These are phyloP conservation scores for Spongilla lacustris DNA, from an alignment of 37 sponge, comb jelly and placozoan genomes.

Conservation along the genomic window DNA sequence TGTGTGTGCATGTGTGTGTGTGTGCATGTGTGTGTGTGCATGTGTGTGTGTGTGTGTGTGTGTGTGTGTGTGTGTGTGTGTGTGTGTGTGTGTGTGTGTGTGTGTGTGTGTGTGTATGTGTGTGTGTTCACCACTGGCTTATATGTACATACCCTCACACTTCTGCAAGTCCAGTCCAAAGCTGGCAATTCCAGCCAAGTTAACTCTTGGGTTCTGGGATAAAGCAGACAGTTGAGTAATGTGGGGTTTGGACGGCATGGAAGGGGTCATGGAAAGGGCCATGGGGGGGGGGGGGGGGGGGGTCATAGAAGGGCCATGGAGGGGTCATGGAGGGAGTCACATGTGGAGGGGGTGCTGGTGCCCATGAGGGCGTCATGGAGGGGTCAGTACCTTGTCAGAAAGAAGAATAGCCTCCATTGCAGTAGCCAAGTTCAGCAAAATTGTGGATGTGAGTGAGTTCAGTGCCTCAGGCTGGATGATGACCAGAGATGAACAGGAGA, in stretches of 20 bases:
- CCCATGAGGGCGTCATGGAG: not conserved
- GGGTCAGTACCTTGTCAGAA: slow-evolving; percentile 20
- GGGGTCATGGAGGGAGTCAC: too few relatives aligned
- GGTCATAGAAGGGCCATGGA: too few relatives aligned
- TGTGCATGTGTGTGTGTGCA: too few relatives aligned
- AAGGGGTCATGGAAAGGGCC: too few relatives aligned
- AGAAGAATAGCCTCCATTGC: slow-evolving; percentile 44
- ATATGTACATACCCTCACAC: slow-evolving; percentile 55
- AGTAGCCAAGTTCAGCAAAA: not conserved
- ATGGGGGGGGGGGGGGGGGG: too few relatives aligned
- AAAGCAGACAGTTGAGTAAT: not conserved
- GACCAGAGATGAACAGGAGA: not conserved
- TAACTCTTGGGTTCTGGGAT: slow-evolving; percentile 38
- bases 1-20: too few relatives aligned
- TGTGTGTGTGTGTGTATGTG: too few relatives aligned
- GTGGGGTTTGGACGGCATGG: not conserved
- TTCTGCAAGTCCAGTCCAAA: slow-evolving; percentile 55
- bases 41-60: too few relatives aligned
- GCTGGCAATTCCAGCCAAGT: slow-evolving; percentile 40
- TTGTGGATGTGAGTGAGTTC: not conserved
- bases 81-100: too few relatives aligned
- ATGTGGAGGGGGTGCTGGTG: too few relatives aligned
- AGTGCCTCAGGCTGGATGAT: slow-evolving; percentile 27
- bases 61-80: too few relatives aligned
- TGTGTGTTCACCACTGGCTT: too few relatives aligned